Evolutionary conservation across 2,113 vertebrate genomes (phyloP), one percentile per base, ranked within the genome.

Genomic region (Holacanthus passer): DNA sequence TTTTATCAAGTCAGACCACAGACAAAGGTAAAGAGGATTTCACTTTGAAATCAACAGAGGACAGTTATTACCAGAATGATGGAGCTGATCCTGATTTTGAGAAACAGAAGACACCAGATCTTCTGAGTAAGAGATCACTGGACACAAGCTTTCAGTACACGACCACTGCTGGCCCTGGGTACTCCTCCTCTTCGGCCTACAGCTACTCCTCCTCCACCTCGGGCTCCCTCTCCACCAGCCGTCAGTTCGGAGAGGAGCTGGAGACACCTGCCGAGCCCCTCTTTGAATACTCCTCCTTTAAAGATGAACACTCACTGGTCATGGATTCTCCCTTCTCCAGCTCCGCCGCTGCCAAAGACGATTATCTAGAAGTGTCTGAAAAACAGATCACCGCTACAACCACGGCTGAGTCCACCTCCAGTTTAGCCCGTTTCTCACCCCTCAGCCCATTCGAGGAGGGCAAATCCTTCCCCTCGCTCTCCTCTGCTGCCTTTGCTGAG

Each of bases 321-420:
- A 92, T 94, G 76, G 93, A 93, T 52, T 85, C 88, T 68, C 87
- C 95, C 22, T 89, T 94, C 91, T 89, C 89, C 81, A 73, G 88
- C 91, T 92, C 95, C 41, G 83, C 81, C 82, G 93, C 93, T 3
- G 53, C 91, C n/a, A 96, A 96, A 84, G 96, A 98, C 24, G 96
- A 97, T 69, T 99, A 98, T 84, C 85, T 99, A 58, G 97, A 99
- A 87, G 98, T 99, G 39, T 96, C 96, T 22, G 95, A 97, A 85
- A 97, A 97, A 79, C 93, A 94, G 58, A 89, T 91, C 55, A 79
- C 94, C 14, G 16, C 81, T 47, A 56, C 85, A 22, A 86, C 81
- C 52, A 83, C 90, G 41, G 92, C 94, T 22, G 95, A 95, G 64
- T 95, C 95, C 6, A 90, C 95, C 48, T 94, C 94, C 24, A 87